phyloP scores from a whole-genome alignment of 2,888 invertebrate genomes.

The Actias luna region DNA sequence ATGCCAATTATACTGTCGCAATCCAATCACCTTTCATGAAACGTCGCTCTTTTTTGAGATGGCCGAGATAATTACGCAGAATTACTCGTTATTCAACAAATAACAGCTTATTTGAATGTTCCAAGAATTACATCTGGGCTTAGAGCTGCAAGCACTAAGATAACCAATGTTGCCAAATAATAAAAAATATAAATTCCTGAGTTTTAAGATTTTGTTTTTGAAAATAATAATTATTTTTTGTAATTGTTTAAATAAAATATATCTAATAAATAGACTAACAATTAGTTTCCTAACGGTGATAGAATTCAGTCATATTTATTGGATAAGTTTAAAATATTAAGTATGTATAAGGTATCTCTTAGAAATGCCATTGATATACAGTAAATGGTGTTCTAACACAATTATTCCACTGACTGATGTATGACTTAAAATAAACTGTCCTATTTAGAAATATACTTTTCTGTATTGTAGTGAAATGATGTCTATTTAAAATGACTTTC shows the following conservation, averaged over 20 bases:
- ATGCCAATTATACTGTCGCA: neutral
- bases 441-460: no score
- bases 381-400: no score
- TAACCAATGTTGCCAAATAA: neutral
- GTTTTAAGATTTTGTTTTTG: neutral
- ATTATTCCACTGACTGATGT: no score
- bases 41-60: neutral
- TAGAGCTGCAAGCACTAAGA: neutral
- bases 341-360: no score
- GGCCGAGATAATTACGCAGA: neutral
- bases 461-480: no score
- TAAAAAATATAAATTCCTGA: neutral
- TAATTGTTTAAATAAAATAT: neutral
- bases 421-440: no score
- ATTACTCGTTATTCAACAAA: neutral
- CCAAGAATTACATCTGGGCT: conserved; percentile 2
- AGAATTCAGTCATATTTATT: neutral
- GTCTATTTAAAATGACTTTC: no score
- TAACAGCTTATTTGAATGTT: neutral
- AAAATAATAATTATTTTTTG: neutral
- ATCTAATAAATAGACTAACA: neutral
- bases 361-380: no score
- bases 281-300: neutral
- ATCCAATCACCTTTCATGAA: neutral
- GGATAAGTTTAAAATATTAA: no score